Conservation (phyloP, 2,888 invertebrate genomes). For the Bruchidius siliquastri region DNA sequence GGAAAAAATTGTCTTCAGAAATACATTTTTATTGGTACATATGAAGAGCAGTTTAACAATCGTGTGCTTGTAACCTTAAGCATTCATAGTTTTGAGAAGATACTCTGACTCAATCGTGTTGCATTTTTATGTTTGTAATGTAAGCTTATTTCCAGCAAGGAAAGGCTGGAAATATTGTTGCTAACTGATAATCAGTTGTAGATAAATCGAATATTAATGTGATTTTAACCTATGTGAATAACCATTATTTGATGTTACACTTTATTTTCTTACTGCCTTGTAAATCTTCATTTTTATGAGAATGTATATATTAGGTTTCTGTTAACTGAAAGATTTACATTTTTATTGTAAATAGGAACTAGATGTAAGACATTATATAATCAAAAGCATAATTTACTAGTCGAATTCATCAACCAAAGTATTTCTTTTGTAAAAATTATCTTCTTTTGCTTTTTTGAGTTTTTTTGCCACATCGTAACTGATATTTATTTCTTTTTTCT, state of each 20-base stretch:
- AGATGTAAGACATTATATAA: slow-evolving; percentile 2
- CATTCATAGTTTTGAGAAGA: no score
- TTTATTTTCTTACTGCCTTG: slow-evolving; percentile 10
- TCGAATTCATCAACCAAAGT: slow-evolving; percentile 49
- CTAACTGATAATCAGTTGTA: slow-evolving; percentile 40
- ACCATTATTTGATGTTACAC: slow-evolving; percentile 10
- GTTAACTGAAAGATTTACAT: background rate
- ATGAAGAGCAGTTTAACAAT: no score
- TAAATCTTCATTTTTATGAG: slow-evolving; percentile 12
- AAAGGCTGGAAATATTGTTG: slow-evolving; percentile 12
- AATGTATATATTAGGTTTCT: slow-evolving; percentile 9
- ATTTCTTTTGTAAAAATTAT: slow-evolving; percentile 27
- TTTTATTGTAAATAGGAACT: background rate
- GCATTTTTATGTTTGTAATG: background rate
- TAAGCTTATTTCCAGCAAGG: background rate
- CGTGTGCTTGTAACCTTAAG: no score
- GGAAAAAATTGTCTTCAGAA: no score
- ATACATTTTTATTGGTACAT: no score
- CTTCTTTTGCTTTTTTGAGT: slow-evolving; percentile 21
- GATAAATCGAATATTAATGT: slow-evolving; percentile 32
- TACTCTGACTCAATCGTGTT: background rate
- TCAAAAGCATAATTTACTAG: slow-evolving; percentile 39
- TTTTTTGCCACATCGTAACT: slow-evolving; percentile 22
- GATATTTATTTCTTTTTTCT: slow-evolving; percentile 18
- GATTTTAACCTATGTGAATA: slow-evolving; percentile 26